These are phyloP conservation scores for Eutolmus rufibarbis DNA, from an alignment of 2,888 invertebrate genomes.

Conservation along the genomic window DNA sequence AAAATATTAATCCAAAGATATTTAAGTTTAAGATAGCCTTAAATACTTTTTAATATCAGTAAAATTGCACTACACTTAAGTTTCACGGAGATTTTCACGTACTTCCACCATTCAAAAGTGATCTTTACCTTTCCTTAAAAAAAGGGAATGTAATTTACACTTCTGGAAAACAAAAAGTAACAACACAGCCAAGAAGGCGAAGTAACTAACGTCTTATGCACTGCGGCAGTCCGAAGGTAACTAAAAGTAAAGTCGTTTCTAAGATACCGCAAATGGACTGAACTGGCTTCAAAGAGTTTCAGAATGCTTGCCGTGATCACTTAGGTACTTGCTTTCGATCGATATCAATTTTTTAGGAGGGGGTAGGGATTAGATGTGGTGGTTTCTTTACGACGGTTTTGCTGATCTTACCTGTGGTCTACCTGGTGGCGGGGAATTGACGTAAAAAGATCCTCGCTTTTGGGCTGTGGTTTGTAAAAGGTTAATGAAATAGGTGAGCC, in stretches of 20 bases:
- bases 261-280: neutral
- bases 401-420: neutral
- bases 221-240: neutral
- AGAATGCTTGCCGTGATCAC: neutral
- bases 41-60: neutral
- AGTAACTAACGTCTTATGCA: neutral
- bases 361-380: neutral
- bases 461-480: neutral
- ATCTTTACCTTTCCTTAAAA: neutral
- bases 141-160: neutral
- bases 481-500: neutral
- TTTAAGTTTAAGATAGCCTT: neutral
- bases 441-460: neutral
- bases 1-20: neutral
- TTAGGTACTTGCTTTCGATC: neutral
- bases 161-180: neutral
- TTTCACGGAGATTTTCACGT: neutral
- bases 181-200: neutral
- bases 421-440: neutral
- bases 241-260: neutral
- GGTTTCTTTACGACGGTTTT: neutral
- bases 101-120: neutral
- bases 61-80: neutral
- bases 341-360: neutral
- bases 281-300: neutral